These are phyloP conservation scores for Temnothorax longispinosus DNA, from an alignment of 1,140 invertebrate genomes.

Conservation along the genomic window DNA sequence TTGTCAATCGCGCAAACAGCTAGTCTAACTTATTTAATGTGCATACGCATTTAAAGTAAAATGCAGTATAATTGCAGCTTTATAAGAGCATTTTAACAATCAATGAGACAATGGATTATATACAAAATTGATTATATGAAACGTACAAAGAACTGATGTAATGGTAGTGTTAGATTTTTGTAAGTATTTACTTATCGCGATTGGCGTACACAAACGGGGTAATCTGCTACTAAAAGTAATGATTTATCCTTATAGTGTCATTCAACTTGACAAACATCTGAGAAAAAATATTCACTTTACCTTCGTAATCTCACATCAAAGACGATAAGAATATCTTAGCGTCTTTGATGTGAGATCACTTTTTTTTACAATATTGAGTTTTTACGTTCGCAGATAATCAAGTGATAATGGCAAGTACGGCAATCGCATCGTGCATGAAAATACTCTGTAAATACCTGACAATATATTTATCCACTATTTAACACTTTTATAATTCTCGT, in stretches of 20 bases:
- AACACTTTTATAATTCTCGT: slow-evolving; percentile 72
- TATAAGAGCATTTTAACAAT: slow-evolving; percentile 49
- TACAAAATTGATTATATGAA: slow-evolving; percentile 39
- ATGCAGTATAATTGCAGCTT: slow-evolving; percentile 44
- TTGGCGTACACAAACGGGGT: not conserved
- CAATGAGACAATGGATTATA: slow-evolving; percentile 13
- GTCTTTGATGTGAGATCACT: slow-evolving; percentile 59
- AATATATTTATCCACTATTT: slow-evolving; percentile 73
- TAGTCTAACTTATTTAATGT: slow-evolving; percentile 68
- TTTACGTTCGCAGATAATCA: slow-evolving; percentile 16
- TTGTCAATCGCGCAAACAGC: slow-evolving; percentile 56
- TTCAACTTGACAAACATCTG: not conserved
- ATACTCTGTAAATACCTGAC: slow-evolving; percentile 73
- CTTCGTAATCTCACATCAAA: not conserved
- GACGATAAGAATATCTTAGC: not conserved
- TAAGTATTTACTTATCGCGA: slow-evolving; percentile 57
- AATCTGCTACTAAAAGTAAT: slow-evolving; percentile 32
- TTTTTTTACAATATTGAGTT: slow-evolving; percentile 55
- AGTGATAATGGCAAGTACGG: slow-evolving; percentile 28
- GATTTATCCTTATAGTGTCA: not conserved
- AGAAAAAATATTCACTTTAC: slow-evolving; percentile 34
- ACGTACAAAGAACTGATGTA: slow-evolving; percentile 56
- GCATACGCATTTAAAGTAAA: slow-evolving; percentile 43
- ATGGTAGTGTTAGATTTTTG: slow-evolving; percentile 46
- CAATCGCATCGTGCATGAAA: slow-evolving; percentile 49